Conservation (phyloP, 2,888 invertebrate species). For the Cephus spinipes region DNA sequence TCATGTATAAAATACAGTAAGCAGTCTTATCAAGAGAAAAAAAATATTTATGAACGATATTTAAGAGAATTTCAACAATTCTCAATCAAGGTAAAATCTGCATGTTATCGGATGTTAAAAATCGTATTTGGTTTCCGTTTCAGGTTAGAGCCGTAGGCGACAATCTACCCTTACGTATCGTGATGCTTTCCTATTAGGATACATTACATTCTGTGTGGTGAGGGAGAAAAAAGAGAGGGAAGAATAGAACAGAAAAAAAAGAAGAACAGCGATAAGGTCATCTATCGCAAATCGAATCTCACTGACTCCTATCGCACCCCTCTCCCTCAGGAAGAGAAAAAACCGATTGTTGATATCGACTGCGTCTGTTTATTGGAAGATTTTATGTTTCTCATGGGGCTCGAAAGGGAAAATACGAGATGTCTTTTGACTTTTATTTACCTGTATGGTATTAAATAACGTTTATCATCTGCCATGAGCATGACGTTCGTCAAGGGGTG, state of each 20-base stretch:
- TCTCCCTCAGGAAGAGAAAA: neutral
- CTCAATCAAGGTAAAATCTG: neutral
- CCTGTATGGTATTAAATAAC: neutral
- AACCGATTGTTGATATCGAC: neutral
- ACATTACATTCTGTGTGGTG: constrained; percentile 1
- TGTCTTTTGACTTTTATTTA: neutral
- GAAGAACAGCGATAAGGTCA: constrained; percentile 2
- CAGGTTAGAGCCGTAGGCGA: neutral
- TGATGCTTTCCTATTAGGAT: constrained; percentile 9
- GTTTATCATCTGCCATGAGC: neutral
- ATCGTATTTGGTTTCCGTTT: neutral
- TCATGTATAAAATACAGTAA: neutral
- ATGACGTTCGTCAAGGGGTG: neutral
- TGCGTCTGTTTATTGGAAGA: neutral
- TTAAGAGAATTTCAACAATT: neutral
- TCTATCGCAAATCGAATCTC: neutral
- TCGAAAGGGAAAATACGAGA: neutral
- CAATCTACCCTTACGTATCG: neutral
- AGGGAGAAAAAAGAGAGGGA: constrained; percentile 13
- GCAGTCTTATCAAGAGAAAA: neutral
- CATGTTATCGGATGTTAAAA: neutral
- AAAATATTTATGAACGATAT: neutral
- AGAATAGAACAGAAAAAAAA: constrained; percentile 8
- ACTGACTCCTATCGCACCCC: neutral
- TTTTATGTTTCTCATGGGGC: neutral